Base-by-base conservation (phyloP, 2,797 vertebrate species). In the Gallirallus australis region DNA sequence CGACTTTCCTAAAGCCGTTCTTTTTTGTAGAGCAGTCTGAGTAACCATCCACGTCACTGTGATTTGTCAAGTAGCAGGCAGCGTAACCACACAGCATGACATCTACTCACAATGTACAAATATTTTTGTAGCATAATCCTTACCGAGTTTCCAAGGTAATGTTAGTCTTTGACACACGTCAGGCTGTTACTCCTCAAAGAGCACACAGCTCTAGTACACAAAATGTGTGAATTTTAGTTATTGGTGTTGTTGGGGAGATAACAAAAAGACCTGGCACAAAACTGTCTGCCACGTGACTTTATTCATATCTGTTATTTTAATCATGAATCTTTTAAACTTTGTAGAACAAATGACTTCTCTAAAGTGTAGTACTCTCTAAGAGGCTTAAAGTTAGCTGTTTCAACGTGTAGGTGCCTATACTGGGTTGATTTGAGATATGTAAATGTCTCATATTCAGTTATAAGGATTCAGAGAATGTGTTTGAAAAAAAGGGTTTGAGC, bases 41-140 rank as follows among this genome's bases (percentile, higher is more conserved):
- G 81, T 75, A 93, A 89, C 80, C 68, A 50, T 54, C 86, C 57
- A 76, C 69, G 42, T 96, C 95, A 92, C 78, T 31, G 52, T 56
- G 87, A 33, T 52, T 90, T 88, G 81, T 92, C 50, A 63, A 81
- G 82, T 17, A 92, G 71, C 31, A 61, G 71, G 72, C 48, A 39
- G 82, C 11, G 1, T 71, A 82, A 91, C 31, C 27, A 47, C 61
- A 53, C 50, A 72, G 80, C 54, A 23, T 40, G 39, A 82, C 65
- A 72, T 82, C 80, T 33, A 54, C 31, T 78, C 70, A 77, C 21
- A 53, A 37, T 3, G 18, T 17, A 48, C n/a, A 25, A 31, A 82
- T 33, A 31, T 61, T 79, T 93, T 59, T 78, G 54, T 28, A 89
- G 52, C 65, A 16, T 75, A 91, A 95, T 64, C 30, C 81, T 86